Evolutionary conservation across 2,888 invertebrate species (phyloP), one percentile per base, ranked within the genome.

Genomic region (Saturnia pavonia): DNA sequence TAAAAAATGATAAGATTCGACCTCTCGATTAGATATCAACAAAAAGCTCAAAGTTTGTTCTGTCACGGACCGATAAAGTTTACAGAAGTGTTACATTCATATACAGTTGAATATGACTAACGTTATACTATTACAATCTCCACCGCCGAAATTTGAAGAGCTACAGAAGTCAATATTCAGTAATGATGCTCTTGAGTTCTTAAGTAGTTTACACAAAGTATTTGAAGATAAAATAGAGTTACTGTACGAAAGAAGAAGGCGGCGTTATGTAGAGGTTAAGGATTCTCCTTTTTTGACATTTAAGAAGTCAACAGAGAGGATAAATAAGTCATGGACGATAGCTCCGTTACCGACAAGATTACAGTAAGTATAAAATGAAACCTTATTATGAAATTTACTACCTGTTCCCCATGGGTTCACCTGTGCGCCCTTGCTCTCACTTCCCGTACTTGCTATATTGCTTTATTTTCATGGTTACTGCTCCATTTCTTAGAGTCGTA

Each of bases 291-390:
- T 75, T 72, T 82, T 94, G 73, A 85, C 88, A 74, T 95, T 95
- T 77, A 84, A 83, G 72, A 81, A 87, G 68, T 90, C 94, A n/a
- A 69, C 82, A 0, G 92, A 92, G 75, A 87, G 92, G 74, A 77
- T 75, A 54, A 89, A 94, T 76, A 86, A 83, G 71, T 82, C 91
- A 48, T 96, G 96, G 96, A 95, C 87, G 78, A 94, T 96, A 67
- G 90, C 91, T 69, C 93, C 95, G 67, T 83, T 96, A 75, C 94
- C 96, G 69, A 76, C 90, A 75, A 87, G 95, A 83, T 85, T 95
- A 75, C 85, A 91, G 94, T 93, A 86, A 84, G 90, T 89, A 25
- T 48, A 48, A 48, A 48, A 16, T 48, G 16, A 3, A n/a, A 48
- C 7, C 2, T 16, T 7, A 19, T 48, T 7, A 48, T 48, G 4